Evolutionary conservation across 1,140 invertebrate genomes (phyloP), one percentile per base, ranked within the genome.

Genomic region (Ruditapes philippinarum): DNA sequence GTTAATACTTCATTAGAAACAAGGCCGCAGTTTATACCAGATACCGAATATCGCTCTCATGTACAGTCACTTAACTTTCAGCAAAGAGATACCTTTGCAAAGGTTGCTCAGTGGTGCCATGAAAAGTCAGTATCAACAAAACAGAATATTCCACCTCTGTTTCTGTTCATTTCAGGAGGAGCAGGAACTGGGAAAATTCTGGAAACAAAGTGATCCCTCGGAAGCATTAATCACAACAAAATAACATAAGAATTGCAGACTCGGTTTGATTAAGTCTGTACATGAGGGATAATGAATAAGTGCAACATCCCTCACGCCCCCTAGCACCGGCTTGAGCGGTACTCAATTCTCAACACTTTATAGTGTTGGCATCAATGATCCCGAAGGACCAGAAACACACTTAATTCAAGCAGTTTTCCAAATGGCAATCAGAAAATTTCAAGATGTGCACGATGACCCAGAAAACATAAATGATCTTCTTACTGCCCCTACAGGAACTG

Each of bases 361-460:
- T n/a, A n/a, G n/a, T n/a, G n/a, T n/a, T n/a, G n/a, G n/a, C n/a
- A n/a, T n/a, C n/a, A n/a, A n/a, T n/a, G n/a, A n/a, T n/a, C n/a
- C n/a, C n/a, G n/a, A n/a, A n/a, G n/a, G n/a, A n/a, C n/a, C n/a
- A n/a, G n/a, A n/a, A 57, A 57, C 78, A 12, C 51, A 80, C 49
- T 49, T 80, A 31, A 80, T 80, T 17, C 45, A 40, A 80, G 78
- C 78, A 7, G 14, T 80, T 33, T 57, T 49, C 31, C 78, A 36
- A 80, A 80, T 80, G 78, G 78, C 78, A 31, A 36, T 80, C 19
- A 80, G 78, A 33, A 80, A 45, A 80, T 57, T 80, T 33, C 78
- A 80, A 38, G 17, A 49, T 5, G 78, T 25, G 4, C 49, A 49
- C 3, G 45, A 80, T 33, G 45, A 33, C 3, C 78, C 78, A 80